These are phyloP conservation scores for Colius striatus DNA, from an alignment of 2,113 vertebrate species.

Conservation along the genomic window DNA sequence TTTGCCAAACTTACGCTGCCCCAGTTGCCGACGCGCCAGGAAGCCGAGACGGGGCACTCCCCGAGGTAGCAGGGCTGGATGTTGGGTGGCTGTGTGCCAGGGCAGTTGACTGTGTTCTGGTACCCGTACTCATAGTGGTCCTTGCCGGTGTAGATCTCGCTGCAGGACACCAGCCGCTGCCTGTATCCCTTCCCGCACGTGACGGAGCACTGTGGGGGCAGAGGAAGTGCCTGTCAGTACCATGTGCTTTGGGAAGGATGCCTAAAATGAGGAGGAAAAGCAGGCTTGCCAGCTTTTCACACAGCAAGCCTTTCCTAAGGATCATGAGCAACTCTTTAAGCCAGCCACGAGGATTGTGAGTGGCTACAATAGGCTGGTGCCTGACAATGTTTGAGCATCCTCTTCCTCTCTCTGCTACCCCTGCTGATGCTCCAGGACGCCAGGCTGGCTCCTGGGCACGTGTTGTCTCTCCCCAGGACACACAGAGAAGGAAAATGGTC, in stretches of 20 bases:
- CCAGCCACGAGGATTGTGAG: neutral
- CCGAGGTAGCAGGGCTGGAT: constrained; percentile 84
- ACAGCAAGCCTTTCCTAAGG: neutral
- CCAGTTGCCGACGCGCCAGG: constrained; percentile 94
- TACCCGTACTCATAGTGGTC: constrained; percentile 94
- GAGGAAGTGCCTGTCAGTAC: neutral
- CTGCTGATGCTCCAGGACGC: neutral
- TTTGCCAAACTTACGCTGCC: constrained; percentile 82
- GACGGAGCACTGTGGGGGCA: constrained; percentile 86
- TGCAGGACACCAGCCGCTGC: constrained; percentile 93
- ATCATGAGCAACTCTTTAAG: neutral
- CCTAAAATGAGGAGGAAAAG: neutral
- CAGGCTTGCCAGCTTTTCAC: neutral
- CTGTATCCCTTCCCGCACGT: constrained; percentile 92
- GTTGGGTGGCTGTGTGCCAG: constrained; percentile 87
- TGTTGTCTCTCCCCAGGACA: neutral
- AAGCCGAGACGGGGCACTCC: constrained; percentile 78
- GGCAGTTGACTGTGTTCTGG: constrained; percentile 88
- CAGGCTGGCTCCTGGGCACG: neutral
- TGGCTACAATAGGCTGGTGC: neutral
- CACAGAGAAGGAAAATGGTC: neutral
- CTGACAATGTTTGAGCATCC: neutral
- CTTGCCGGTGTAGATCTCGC: constrained; percentile 90
- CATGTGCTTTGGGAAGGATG: fast-evolving
- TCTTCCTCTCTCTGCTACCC: neutral